Evolutionary conservation across 2,888 invertebrate species (phyloP), one percentile per base, ranked within the genome.

Genomic region (Ophraella communa): DNA sequence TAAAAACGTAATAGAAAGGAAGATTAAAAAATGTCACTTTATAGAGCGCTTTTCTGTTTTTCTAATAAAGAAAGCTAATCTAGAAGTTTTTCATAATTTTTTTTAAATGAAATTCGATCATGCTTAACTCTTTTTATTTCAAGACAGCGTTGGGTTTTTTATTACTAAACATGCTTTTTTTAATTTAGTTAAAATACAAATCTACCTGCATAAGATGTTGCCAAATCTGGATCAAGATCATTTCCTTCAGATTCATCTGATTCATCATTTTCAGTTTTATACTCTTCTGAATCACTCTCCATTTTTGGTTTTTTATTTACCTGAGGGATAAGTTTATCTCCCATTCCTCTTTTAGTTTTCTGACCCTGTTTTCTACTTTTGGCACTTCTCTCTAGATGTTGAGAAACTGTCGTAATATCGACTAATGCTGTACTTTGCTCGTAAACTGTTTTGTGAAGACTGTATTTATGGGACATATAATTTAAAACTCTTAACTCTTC

Each of bases 381-480:
- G 52, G 52, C 30, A 27, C 33, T 52, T 30, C n/a, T 52, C 30
- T 52, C 52, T 4, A 52, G 30, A 27, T 33, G 52, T 33, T 52
- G 30, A 52, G 51, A 51, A 7, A 51, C 51, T 59, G 23, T 51
- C 17, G 51, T 59, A 20, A 59, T 59, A 23, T 59, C 59, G 21
- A 51, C 39, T 35, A 49, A 39, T 18, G 49, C 14, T 21, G 59
- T 51, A 23, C 59, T 59, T 49, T 59, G 59, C 23, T 59, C 59
- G 39, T 59, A 59, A 8, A 59, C 21, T 39, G 21, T 35, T 49
- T 59, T 59, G 21, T 59, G 59, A 23, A 59, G 49, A 18, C 35
- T 51, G 23, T 59, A 51, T 33, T 49, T 49, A 24, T 59, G 59
- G n/a, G 59, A 59, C 51, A 59, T 59, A 35, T 51, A 59, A 52